A percentile compares a stretch with the other conserved stretches of the same genome.
Conservation (phyloP, 2,797 vertebrate genomes). For the Notolepis coatsorum region DNA sequence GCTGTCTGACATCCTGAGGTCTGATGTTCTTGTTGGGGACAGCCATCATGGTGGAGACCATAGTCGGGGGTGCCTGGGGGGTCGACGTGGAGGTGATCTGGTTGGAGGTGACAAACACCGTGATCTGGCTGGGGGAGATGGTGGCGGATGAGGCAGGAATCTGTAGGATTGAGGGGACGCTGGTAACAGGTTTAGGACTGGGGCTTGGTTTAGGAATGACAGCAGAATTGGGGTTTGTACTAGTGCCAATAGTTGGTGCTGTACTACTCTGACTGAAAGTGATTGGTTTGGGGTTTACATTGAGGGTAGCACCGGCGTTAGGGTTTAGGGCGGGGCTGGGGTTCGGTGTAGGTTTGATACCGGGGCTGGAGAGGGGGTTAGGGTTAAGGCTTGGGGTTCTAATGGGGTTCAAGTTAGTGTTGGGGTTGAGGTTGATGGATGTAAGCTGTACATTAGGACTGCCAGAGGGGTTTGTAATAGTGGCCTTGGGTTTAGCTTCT, state of each 20-base stretch:
- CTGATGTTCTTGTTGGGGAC: constrained; percentile 89
- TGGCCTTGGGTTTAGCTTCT: constrained; percentile 70
- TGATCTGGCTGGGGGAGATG: constrained; percentile 91
- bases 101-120: constrained; percentile 96
- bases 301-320: constrained; percentile 62
- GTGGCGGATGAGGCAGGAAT: constrained; percentile 88
- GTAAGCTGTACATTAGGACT: constrained; percentile 59
- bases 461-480: constrained; percentile 50
- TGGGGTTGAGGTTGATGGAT: constrained; percentile 43
- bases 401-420: constrained; percentile 54
- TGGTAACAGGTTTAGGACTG: constrained; percentile 75
- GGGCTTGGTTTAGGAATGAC: constrained; percentile 62
- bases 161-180: constrained; percentile 86
- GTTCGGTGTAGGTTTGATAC: constrained; percentile 49
- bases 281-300: constrained; percentile 50
- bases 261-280: constrained; percentile 54
- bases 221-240: constrained; percentile 40
- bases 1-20: constrained; percentile 86
- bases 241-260: constrained; percentile 43
- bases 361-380: constrained; percentile 48
- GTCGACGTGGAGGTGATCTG: constrained; percentile 90
- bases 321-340: constrained; percentile 44
- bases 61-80: constrained; percentile 84
- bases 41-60: constrained; percentile 92
- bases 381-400: constrained; percentile 51